Percentiles rank a stretch among this genome's conserved stretches.
These are phyloP conservation scores for Tenthredo amoena DNA, from an alignment of 2,888 invertebrate genomes.

Conservation along the genomic window DNA sequence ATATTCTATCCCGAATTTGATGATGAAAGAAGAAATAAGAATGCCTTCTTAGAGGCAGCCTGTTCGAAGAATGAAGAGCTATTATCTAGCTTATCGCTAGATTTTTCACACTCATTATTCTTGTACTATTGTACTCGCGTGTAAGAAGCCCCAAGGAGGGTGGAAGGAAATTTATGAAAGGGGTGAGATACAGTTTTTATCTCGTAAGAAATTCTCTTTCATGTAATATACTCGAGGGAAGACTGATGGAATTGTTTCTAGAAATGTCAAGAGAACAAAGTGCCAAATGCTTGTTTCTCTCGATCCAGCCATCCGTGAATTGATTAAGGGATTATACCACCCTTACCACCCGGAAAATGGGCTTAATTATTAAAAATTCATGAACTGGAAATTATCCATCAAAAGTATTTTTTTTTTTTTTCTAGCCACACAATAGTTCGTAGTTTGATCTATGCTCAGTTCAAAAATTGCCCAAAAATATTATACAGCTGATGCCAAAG, in stretches of 20 bases:
- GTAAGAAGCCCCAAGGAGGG: not conserved
- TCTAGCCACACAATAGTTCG: too few species aligned
- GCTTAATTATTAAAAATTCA: too few species aligned
- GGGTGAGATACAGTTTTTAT: not conserved
- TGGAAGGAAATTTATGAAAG: not conserved
- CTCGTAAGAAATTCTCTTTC: not conserved
- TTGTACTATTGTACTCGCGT: not conserved
- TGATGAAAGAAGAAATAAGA: not conserved
- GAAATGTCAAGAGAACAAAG: not conserved
- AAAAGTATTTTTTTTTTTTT: too few species aligned
- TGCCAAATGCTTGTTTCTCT: too few species aligned
- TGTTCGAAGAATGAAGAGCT: not conserved
- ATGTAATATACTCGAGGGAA: not conserved
- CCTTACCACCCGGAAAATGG: too few species aligned
- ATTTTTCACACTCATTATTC: not conserved
- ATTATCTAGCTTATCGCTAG: not conserved
- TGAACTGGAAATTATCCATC: too few species aligned
- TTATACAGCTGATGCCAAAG: too few species aligned
- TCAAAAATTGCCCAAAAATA: too few species aligned
- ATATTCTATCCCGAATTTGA: not conserved
- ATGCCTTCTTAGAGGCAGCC: not conserved
- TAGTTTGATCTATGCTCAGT: too few species aligned
- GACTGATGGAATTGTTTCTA: not conserved
- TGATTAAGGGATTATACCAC: too few species aligned
- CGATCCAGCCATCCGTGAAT: too few species aligned